Base-by-base conservation (phyloP, 30 jellyfish, hydroid and myxozoan genomes). In the Pseudorhiza aurosa region DNA sequence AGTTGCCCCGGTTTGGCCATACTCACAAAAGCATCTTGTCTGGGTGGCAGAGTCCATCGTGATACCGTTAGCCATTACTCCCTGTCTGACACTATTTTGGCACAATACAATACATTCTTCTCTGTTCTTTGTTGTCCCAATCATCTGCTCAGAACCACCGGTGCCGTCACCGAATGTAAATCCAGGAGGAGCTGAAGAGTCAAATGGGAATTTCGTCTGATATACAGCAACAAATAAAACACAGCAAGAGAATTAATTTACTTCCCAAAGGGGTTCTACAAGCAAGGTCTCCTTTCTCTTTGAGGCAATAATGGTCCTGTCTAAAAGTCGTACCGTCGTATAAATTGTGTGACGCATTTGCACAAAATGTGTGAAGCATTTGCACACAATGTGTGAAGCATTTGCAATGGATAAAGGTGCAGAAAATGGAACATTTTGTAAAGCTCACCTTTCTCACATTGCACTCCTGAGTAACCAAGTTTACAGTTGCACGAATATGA, bases 121-220 rank as follows among this genome's bases (percentile, higher is more conserved):
- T 19, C 31, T 33, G 78, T 33, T 42, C 26, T 24, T 30, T 5
- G 19, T 30, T 4, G 0, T 8, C 24, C 55, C 56, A 30, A 64
- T 29, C 8, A 8, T 24, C 14, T 4, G n/a, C 10, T 64, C 78
- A 12, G 58, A 4, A 11, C 78, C 78, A 6, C 78, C 78, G 36
- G 30, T 64, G 0, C 78, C 78, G n/a, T 64, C 78, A 29, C 78
- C 78, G 29, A 60, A 60, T 17, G 75, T 60, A 27, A 27, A 60
- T 60, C 75, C 75, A 1, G 47, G 51, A 10, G 75, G 75, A 4
- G 51, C 75, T 60, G 7, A 7, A 39, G 12, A 39, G 12, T 39
- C 50, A 39, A 39, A 39, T 39, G 7, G 10, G 12, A 39, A 39
- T n/a, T n/a, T n/a, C n/a, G n/a, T 39, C 50, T 39, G 50, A 39